These are phyloP conservation scores for Sorex fumeus DNA, from an alignment of 2,113 vertebrate species.

Conservation along the genomic window DNA sequence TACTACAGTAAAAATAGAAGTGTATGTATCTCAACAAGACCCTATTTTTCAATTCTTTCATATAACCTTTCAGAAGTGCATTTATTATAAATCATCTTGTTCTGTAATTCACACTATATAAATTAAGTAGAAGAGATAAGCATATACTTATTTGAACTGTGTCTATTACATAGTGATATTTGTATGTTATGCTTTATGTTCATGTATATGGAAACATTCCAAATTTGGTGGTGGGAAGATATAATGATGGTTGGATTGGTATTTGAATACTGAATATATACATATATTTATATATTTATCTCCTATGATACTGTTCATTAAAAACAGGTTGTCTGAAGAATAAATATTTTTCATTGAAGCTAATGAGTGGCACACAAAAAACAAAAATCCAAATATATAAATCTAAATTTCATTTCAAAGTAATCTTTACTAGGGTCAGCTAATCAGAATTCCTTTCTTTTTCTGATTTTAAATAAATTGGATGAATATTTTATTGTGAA, in stretches of 20 bases:
- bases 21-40: neutral
- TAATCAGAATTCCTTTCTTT: neutral
- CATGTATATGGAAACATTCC: no score
- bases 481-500: no score
- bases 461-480: no score
- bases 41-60: neutral
- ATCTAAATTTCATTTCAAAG: neutral
- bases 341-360: neutral
- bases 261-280: no score
- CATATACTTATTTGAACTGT: neutral
- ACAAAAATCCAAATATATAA: neutral
- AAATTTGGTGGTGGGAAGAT: no score
- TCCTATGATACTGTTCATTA: neutral
- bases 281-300: no score
- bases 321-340: constrained; percentile 5
- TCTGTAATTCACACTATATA: neutral
- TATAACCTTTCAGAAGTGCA: neutral
- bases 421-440: neutral
- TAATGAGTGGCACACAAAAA: neutral
- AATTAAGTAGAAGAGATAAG: neutral
- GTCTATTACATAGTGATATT: neutral
- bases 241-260: no score
- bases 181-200: neutral
- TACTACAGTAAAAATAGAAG: neutral
- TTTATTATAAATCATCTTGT: neutral